Conservation (phyloP, 92 coral and sea anemone genomes). For the Isaurus tuberculatus region DNA sequence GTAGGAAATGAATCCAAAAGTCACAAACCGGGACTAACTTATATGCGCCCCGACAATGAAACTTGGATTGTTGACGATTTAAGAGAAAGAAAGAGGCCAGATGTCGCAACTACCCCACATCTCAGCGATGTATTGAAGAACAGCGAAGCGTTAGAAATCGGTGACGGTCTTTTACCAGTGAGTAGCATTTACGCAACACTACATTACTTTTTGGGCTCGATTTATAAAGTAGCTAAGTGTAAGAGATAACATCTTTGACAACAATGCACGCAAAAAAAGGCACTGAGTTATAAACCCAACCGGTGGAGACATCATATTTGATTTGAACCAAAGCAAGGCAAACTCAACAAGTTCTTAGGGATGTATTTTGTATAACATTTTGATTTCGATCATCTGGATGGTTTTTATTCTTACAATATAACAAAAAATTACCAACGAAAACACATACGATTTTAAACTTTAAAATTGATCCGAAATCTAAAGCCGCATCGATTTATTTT, state of each 20-base stretch:
- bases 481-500: no score
- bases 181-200: neutral
- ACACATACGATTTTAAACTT: no score
- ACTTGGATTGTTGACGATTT: slow-evolving; percentile 54
- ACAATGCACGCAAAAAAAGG: neutral
- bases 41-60: neutral
- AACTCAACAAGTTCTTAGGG: no score
- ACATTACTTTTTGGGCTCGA: neutral
- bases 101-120: neutral
- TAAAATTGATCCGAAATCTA: no score
- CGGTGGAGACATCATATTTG: no score
- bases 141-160: slow-evolving; percentile 57
- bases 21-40: slow-evolving; percentile 31
- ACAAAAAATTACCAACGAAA: no score
- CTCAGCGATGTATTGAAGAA: slow-evolving; percentile 53
- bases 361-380: no score
- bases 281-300: no score
- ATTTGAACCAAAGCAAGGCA: no score
- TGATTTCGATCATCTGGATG: no score
- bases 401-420: no score
- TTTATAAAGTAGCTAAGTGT: neutral
- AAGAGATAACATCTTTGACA: neutral
- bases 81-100: slow-evolving; percentile 50
- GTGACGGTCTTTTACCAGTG: slow-evolving; percentile 62
- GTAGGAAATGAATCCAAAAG: slow-evolving; percentile 43